Conservation (phyloP, 1,140 invertebrate genomes). For the Acromyrmex charruanus region DNA sequence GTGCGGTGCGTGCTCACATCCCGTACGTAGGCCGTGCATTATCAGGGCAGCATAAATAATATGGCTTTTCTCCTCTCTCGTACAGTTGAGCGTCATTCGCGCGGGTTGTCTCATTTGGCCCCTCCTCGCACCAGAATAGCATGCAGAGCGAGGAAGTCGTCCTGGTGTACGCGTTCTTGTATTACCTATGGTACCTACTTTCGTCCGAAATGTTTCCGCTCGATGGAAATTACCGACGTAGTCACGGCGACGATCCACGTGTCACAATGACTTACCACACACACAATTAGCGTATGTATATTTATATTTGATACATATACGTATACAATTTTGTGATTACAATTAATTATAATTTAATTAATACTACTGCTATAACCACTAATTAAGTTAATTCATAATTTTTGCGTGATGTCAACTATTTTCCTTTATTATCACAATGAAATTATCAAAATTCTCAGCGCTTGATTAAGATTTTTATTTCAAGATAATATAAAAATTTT, state of each 20-base stretch:
- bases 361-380: not conserved
- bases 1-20: constrained; percentile 79
- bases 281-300: not conserved
- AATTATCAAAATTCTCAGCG: not conserved
- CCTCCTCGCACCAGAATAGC: constrained; percentile 83
- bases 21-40: constrained; percentile 75
- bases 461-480: not conserved
- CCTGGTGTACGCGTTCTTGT: constrained; percentile 25
- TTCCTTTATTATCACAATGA: not conserved
- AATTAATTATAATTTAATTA: not conserved
- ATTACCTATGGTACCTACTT: constrained; percentile 63
- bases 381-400: not conserved
- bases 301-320: not conserved
- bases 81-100: constrained; percentile 83
- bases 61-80: constrained; percentile 79
- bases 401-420: not conserved
- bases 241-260: not conserved
- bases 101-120: constrained; percentile 86
- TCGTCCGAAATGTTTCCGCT: constrained; percentile 43
- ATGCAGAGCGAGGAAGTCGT: constrained; percentile 62
- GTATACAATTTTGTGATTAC: not conserved
- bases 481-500: not conserved
- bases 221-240: not conserved
- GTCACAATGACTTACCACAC: not conserved
- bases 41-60: constrained; percentile 70